Conservation (phyloP, 2,888 invertebrate species). For the Amphimallon solstitiale region DNA sequence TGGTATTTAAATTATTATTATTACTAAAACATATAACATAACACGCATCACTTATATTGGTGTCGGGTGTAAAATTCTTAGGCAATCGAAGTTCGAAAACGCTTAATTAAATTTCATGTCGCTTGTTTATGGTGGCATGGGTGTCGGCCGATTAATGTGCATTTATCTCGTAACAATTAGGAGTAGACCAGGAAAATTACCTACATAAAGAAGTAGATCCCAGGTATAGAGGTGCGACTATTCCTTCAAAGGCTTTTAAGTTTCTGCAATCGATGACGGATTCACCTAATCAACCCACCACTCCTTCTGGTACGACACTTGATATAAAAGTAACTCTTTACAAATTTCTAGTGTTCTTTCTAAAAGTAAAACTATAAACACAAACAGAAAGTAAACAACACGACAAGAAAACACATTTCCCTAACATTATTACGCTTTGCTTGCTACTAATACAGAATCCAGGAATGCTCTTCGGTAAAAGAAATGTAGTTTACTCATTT, state of each 20-base stretch:
- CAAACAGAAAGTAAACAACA: constrained; percentile 6
- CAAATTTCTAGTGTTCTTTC: constrained; percentile 13
- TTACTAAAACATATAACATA: constrained; percentile 38
- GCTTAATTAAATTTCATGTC: neutral
- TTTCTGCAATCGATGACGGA: constrained; percentile 75
- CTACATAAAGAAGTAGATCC: constrained; percentile 70
- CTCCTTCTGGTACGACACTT: constrained; percentile 52
- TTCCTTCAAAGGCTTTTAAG: constrained; percentile 76
- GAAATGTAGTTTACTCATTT: neutral
- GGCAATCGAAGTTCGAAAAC: constrained; percentile 11
- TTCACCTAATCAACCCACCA: constrained; percentile 57
- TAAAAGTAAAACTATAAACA: constrained; percentile 6
- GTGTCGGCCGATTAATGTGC: constrained; percentile 11
- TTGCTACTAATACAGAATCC: constrained; percentile 15
- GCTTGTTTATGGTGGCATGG: constrained; percentile 6
- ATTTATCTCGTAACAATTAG: constrained; percentile 40
- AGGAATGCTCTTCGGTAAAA: neutral
- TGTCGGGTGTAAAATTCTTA: constrained; percentile 10
- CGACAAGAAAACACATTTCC: neutral
- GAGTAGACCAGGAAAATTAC: constrained; percentile 67
- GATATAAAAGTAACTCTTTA: constrained; percentile 14
- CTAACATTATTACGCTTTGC: constrained; percentile 25
- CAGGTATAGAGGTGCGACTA: constrained; percentile 71
- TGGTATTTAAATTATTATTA: constrained; percentile 59
- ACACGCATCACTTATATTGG: neutral